A percentile compares a stretch with the other conserved stretches of the same genome.
These are phyloP conservation scores for Morpho achilles DNA, from an alignment of 2,888 invertebrate species.

Conservation along the genomic window DNA sequence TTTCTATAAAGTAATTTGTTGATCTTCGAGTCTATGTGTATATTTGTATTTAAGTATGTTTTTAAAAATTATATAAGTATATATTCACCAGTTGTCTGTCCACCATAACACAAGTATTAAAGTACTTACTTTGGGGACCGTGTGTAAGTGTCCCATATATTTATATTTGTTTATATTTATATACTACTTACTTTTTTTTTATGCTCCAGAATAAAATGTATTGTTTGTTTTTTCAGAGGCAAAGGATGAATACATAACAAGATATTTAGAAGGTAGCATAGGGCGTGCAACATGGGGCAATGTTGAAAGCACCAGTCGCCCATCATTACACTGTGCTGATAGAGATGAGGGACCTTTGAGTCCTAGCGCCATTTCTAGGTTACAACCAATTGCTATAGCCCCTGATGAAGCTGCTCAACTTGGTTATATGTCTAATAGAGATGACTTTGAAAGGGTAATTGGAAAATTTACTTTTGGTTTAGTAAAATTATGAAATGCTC, in stretches of 20 bases:
- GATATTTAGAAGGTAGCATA: slow-evolving; percentile 94
- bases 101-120: too few relatives aligned
- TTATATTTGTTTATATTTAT: neutral
- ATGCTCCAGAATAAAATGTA: too few relatives aligned
- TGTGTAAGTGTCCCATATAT: neutral
- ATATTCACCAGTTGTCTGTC: too few relatives aligned
- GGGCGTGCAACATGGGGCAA: slow-evolving; percentile 92
- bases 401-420: slow-evolving; percentile 92
- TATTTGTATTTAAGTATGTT: too few relatives aligned
- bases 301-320: slow-evolving; percentile 83
- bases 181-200: too few relatives aligned
- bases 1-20: too few relatives aligned
- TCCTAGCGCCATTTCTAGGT: slow-evolving; percentile 82
- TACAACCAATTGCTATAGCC: slow-evolving; percentile 90
- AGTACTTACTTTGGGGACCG: too few relatives aligned
- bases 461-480: too few relatives aligned
- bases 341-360: slow-evolving; percentile 89
- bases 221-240: slow-evolving; percentile 80
- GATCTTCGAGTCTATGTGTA: too few relatives aligned
- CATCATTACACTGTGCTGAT: slow-evolving; percentile 86
- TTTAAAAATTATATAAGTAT: too few relatives aligned
- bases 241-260: slow-evolving; percentile 93
- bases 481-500: too few relatives aligned
- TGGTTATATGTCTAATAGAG: slow-evolving; percentile 96
- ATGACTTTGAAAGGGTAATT: slow-evolving; percentile 94